Percentiles rank a stretch among this genome's conserved stretches.
Conservation (phyloP, 2,797 vertebrate genomes). For the Tangara arthus region DNA sequence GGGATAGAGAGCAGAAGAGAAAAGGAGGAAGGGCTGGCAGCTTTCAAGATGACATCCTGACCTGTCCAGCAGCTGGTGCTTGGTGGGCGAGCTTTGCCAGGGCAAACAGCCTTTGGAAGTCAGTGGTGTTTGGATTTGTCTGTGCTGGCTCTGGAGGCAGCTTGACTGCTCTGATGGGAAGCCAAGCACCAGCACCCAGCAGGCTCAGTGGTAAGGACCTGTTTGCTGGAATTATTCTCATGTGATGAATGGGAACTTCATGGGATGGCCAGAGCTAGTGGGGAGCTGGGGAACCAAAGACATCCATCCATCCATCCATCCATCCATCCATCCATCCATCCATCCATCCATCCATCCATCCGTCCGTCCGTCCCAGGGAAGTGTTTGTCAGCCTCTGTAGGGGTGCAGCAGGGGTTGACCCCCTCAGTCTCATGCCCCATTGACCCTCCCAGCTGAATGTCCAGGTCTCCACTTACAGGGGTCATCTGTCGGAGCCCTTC, state of each 20-base stretch:
- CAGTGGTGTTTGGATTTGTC: not conserved
- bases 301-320: not conserved
- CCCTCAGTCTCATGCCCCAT: too few relatives aligned
- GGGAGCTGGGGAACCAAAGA: not conserved
- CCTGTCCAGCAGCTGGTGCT: not conserved
- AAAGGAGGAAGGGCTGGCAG: not conserved
- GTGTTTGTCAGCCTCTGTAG: not conserved
- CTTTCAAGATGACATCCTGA: not conserved
- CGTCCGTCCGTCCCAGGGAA: not conserved
- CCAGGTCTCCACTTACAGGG: not conserved
- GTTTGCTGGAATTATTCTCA: not conserved
- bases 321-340: not conserved
- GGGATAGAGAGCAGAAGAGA: not conserved
- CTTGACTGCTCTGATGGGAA: not conserved
- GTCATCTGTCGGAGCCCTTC: not conserved
- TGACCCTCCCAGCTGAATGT: too few relatives aligned
- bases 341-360: not conserved
- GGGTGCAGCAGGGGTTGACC: not conserved
- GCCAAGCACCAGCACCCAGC: not conserved
- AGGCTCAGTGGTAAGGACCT: not conserved
- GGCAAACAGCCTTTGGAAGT: not conserved
- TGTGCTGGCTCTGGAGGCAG: not conserved
- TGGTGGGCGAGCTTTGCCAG: not conserved
- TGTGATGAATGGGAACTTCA: not conserved
- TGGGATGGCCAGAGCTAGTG: not conserved